Base-by-base conservation (phyloP, 2,113 vertebrate genomes). In the Poeciliopsis retropinna region DNA sequence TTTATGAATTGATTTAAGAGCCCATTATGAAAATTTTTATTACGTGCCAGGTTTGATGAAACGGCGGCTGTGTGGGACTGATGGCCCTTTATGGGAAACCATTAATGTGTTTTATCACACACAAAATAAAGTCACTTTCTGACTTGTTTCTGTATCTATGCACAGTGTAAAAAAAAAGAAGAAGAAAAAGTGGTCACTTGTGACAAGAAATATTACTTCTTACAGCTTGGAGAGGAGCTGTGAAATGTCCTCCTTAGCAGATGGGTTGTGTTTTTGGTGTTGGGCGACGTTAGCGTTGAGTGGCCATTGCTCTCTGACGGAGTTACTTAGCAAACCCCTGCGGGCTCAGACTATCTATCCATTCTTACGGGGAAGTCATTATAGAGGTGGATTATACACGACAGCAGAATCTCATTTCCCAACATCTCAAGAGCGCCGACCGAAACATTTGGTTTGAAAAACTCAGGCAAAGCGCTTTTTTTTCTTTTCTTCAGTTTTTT, bases 301-400 rank as follows among this genome's bases (percentile, higher is more conserved):
- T 84, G 64, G 85, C 83, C 31, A 39, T 47, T 73, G 78, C 80
- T 91, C 81, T 82, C 83, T 85, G 85, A 85, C 78, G 85, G 79
- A 83, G 83, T 86, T 89, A 91, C 88, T 89, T 84, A 87, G 80
- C 78, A 71, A 90, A 84, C 79, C 9, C 86, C 85, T 39, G 74
- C 70, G 84, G 81, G 84, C 77, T 73, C 70, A 31, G 68, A 79
- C 82, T 75, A 85, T 90, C 87, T 82, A 62, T 85, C 72, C 60
- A 62, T 85, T 87, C 11, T 86, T 83, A 84, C 85, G 89, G 83
- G 64, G 62, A 85, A 90, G 89, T 89, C 90, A 89, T 91, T 91
- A 91, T 78, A 82, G 78, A 88, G 88, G 85, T 88, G 90, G 90
- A 89, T 92, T 91, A 90, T 80, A 90, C 86, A 79, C 28, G 41